Percentiles rank a stretch among this genome's conserved stretches.
Evolutionary conservation across 2,888 invertebrate genomes (phyloP).

Genomic region (Leptopilina syphax): DNA sequence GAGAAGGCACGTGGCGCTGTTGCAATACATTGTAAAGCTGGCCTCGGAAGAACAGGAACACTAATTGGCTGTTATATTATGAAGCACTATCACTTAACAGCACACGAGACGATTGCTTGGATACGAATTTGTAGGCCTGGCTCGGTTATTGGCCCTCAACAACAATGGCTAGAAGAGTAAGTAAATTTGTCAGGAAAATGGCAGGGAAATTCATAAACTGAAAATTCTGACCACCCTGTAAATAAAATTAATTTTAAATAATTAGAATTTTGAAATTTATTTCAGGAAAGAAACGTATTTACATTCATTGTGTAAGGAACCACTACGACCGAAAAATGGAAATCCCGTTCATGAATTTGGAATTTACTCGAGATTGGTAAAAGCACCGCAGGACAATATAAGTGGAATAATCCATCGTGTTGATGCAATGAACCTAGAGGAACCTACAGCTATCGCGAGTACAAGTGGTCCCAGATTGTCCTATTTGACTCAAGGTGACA

Average conservation of each 20-base stretch:
- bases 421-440: conserved; percentile 73
- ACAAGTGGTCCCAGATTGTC: conserved; percentile 38
- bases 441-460: conserved; percentile 61
- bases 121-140: conserved; percentile 97
- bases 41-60: conserved; percentile 97
- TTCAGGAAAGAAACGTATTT: conserved; percentile 70
- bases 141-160: conserved; percentile 98
- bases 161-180: conserved; percentile 87
- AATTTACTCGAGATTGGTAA: conserved; percentile 70
- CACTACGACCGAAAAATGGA: conserved; percentile 68
- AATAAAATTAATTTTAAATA: too few relatives aligned
- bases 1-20: conserved; percentile 88
- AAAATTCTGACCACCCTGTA: too few relatives aligned
- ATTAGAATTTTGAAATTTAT: background rate
- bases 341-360: conserved; percentile 72
- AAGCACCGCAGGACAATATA: conserved; percentile 70
- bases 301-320: conserved; percentile 68
- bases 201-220: too few relatives aligned
- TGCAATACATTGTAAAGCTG: conserved; percentile 97
- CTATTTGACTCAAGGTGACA: conserved; percentile 78
- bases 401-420: conserved; percentile 74
- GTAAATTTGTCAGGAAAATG: conserved; percentile 22
- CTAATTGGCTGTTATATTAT: conserved; percentile 98
- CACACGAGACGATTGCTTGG: conserved; percentile 98
- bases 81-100: conserved; percentile 96